Percentiles rank a stretch among this genome's conserved stretches.
These are phyloP conservation scores for Rhyacophila evoluta DNA, from an alignment of 2,888 invertebrate species.

Conservation along the genomic window DNA sequence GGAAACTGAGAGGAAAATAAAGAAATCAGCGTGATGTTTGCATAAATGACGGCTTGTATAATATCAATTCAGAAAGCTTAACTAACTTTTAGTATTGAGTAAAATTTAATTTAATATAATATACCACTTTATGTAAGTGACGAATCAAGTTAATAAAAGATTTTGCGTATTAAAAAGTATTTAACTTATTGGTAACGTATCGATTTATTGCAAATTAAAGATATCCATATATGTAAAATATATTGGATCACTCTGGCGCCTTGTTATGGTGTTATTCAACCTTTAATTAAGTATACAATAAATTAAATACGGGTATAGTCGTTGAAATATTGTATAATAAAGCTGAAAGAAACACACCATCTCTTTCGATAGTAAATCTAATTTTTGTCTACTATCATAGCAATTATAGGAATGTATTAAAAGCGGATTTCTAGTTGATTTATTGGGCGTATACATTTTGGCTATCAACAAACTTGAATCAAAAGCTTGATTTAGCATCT, in stretches of 20 bases:
- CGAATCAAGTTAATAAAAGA: too few relatives aligned
- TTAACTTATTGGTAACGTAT: too few relatives aligned
- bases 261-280: background rate
- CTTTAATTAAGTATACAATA: background rate
- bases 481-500: constrained; percentile 22
- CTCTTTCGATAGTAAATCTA: background rate
- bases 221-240: too few relatives aligned
- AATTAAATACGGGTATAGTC: background rate
- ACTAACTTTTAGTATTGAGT: too few relatives aligned
- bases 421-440: constrained; percentile 6
- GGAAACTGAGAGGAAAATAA: too few relatives aligned
- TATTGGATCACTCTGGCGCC: background rate
- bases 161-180: too few relatives aligned
- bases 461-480: constrained; percentile 3
- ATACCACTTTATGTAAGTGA: too few relatives aligned
- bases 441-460: background rate
- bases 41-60: too few relatives aligned
- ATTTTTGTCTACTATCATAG: background rate
- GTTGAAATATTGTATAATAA: background rate
- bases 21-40: too few relatives aligned
- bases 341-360: background rate
- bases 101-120: too few relatives aligned
- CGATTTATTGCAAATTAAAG: too few relatives aligned
- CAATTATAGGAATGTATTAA: background rate
- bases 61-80: too few relatives aligned